These are phyloP conservation scores for Coracias cyanogaster DNA, from an alignment of 2,797 vertebrate genomes.

Conservation along the genomic window DNA sequence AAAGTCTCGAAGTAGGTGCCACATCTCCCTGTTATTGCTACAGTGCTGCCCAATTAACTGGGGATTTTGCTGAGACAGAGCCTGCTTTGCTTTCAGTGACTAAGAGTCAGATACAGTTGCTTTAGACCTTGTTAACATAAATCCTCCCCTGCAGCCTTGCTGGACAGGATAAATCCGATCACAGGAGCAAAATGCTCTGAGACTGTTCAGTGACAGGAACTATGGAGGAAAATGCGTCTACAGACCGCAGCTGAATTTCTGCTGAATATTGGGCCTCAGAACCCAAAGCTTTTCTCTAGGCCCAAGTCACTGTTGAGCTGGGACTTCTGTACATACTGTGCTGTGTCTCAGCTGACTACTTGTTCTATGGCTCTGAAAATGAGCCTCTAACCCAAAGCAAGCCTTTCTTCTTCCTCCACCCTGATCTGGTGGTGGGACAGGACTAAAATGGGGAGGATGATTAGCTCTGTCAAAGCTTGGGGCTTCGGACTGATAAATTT, in stretches of 20 bases:
- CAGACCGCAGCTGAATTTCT: not conserved
- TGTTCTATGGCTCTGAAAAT: rapidly evolving
- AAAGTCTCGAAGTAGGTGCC: not conserved
- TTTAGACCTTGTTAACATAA: not conserved
- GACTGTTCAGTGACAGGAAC: not conserved
- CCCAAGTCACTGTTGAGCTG: not conserved
- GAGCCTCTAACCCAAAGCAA: not conserved
- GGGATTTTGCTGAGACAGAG: not conserved
- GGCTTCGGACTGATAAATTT: not conserved
- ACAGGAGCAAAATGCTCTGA: not conserved
- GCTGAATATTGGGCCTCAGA: not conserved
- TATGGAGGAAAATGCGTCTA: rapidly evolving
- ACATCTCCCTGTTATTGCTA: not conserved
- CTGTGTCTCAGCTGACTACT: not conserved
- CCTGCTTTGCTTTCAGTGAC: not conserved
- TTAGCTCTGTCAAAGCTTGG: not conserved
- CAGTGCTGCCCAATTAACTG: not conserved
- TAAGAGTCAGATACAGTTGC: not conserved
- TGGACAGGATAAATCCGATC: not conserved
- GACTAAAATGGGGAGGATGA: not conserved
- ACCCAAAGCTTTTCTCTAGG: not conserved
- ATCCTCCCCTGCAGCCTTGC: not conserved
- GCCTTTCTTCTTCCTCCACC: not conserved
- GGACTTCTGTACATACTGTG: not conserved
- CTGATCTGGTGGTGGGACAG: rapidly evolving